These are phyloP conservation scores for Anthophora plumipes DNA, from an alignment of 2,888 invertebrate genomes.

Conservation along the genomic window DNA sequence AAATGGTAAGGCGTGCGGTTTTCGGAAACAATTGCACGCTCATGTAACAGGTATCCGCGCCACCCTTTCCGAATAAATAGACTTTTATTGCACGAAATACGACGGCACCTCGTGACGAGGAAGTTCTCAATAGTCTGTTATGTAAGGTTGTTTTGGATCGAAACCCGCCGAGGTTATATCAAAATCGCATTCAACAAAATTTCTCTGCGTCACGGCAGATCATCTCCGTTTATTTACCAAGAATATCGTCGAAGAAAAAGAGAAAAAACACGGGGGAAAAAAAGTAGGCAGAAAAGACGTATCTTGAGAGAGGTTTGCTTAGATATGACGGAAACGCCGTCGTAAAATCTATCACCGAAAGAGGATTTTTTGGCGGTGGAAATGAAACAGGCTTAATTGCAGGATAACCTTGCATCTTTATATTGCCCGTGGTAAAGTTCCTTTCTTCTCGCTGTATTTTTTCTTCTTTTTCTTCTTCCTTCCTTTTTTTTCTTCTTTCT, in stretches of 20 bases:
- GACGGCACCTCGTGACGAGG: neutral
- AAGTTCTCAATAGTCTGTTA: slow-evolving; percentile 2
- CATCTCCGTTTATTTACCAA: neutral
- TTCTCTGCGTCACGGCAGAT: neutral
- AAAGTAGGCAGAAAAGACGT: neutral
- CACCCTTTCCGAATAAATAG: neutral
- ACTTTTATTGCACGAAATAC: slow-evolving; percentile 3
- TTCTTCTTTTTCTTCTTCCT: neutral
- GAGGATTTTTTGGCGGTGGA: neutral
- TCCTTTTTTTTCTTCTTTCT: neutral
- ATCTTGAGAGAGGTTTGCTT: neutral
- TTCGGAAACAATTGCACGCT: no score
- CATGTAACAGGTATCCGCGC: no score
- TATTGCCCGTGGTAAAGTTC: neutral
- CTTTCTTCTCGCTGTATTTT: neutral
- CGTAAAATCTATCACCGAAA: neutral
- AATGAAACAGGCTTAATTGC: neutral
- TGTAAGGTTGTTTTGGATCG: neutral
- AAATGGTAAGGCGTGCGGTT: no score
- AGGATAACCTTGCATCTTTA: neutral
- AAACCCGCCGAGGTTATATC: neutral
- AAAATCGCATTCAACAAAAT: neutral
- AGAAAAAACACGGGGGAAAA: no score
- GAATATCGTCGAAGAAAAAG: neutral
- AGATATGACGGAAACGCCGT: neutral